A percentile compares a stretch with the other conserved stretches of the same genome.
Evolutionary conservation across 2,113 vertebrate genomes (phyloP).

Genomic region (Trichomycterus rosablanca): DNA sequence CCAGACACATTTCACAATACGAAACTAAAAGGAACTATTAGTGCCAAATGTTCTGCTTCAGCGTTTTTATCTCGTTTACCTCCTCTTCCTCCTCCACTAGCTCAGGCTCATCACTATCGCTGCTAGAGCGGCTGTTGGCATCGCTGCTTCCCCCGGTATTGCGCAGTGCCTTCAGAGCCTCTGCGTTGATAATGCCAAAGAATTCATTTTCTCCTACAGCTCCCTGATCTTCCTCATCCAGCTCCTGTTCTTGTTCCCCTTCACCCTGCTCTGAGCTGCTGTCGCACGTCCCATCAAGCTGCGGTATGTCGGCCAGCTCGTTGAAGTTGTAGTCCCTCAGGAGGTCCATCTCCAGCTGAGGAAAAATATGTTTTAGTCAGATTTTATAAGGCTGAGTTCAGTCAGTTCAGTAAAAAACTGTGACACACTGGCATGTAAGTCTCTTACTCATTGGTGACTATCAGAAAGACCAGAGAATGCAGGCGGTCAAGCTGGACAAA

Average conservation of each 20-base stretch:
- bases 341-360: constrained; percentile 34
- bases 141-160: constrained; percentile 70
- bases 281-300: constrained; percentile 81
- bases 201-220: constrained; percentile 78
- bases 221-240: constrained; percentile 48
- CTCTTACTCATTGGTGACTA: too few species aligned
- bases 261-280: constrained; percentile 71
- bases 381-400: too few species aligned
- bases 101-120: constrained; percentile 65
- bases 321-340: constrained; percentile 52
- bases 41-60: too few species aligned
- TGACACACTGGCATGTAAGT: too few species aligned
- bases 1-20: too few species aligned
- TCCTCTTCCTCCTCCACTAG: constrained; percentile 74
- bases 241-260: constrained; percentile 50
- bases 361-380: too few species aligned
- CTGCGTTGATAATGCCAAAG: constrained; percentile 73
- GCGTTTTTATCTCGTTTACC: constrained; percentile 40
- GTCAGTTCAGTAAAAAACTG: too few species aligned
- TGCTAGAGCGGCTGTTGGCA: constrained; percentile 61
- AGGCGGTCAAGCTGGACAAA: too few species aligned
- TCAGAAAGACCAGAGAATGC: too few species aligned
- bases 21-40: too few species aligned
- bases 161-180: constrained; percentile 78
- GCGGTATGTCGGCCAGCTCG: constrained; percentile 73